These are phyloP conservation scores for Stenurella melanura DNA, from an alignment of 2,888 invertebrate species.

Conservation along the genomic window DNA sequence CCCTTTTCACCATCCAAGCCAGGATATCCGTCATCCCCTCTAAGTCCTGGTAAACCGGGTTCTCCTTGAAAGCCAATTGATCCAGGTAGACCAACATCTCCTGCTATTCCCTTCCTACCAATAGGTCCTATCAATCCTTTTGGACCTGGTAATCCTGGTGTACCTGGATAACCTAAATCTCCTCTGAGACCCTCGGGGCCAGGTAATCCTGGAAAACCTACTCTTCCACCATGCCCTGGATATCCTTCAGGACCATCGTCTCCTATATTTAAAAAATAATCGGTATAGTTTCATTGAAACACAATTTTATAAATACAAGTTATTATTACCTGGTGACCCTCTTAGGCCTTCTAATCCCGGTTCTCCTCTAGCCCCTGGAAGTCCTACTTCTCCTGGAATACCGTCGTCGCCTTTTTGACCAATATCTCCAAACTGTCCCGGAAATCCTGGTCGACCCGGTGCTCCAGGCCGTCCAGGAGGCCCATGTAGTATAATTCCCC, in stretches of 20 bases:
- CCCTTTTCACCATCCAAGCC: constrained; percentile 74
- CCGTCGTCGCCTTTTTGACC: constrained; percentile 69
- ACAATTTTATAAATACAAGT: background rate
- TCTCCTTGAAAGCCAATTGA: constrained; percentile 57
- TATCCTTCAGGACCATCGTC: constrained; percentile 71
- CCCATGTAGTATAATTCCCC: constrained; percentile 66
- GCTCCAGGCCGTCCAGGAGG: constrained; percentile 67
- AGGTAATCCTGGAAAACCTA: constrained; percentile 73
- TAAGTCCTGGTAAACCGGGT: constrained; percentile 67
- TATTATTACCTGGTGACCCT: constrained; percentile 61
- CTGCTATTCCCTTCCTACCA: constrained; percentile 66
- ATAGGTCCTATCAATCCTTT: constrained; percentile 62
- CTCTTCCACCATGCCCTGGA: constrained; percentile 67
- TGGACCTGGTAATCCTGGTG: constrained; percentile 68
- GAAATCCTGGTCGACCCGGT: constrained; percentile 61
- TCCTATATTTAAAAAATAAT: constrained; percentile 53
- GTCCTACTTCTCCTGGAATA: constrained; percentile 64
- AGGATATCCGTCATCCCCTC: constrained; percentile 71
- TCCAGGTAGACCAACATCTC: constrained; percentile 73
- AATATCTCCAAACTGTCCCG: constrained; percentile 68
- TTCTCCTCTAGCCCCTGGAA: constrained; percentile 67
- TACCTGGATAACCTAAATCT: constrained; percentile 67
- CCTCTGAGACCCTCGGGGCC: constrained; percentile 75
- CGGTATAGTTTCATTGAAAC: background rate
- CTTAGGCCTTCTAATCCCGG: constrained; percentile 63